Base-by-base conservation (phyloP, 2,888 invertebrate genomes). In the Tupiocoris notatus region DNA sequence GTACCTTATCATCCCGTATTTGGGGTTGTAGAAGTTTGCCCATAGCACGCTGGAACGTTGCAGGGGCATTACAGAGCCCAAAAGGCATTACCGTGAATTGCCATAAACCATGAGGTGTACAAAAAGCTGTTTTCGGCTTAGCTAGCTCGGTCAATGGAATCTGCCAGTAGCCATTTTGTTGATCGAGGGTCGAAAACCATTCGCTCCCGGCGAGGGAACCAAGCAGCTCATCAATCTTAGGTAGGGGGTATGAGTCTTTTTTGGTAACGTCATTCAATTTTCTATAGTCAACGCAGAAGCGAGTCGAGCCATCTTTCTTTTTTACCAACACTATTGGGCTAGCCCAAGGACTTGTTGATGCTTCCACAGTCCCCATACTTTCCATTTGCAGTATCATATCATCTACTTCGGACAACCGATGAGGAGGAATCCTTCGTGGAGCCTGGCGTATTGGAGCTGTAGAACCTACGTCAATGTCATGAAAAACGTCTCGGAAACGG, bases 291-390 rank as follows among this genome's bases (percentile, higher is more conserved):
- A 61, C 22, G 20, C 61, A 61, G 20, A 18, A 61, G 7, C 61
- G 61, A 16, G 61, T 17, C 2, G 61, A 61, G 9, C 61, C 61
- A 61, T 61, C 61, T 61, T 61, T 61, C 61, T 61, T 61, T 18
- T 1, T 1, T 18, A 61, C 61, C 61, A 61, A 22, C 22, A 61
- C 61, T 9, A 61, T 61, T 1, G 61, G 61, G n/a, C n/a, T n/a
- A n/a, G n/a, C n/a, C n/a, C n/a, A n/a, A n/a, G n/a, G n/a, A n/a
- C n/a, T n/a, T n/a, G n/a, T n/a, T n/a, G n/a, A n/a, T n/a, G n/a
- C n/a, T n/a, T n/a, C n/a, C n/a, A n/a, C n/a, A n/a, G n/a, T n/a
- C n/a, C n/a, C n/a, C n/a, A n/a, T n/a, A n/a, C n/a, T n/a, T n/a
- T n/a, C n/a, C n/a, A n/a, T n/a, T n/a, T n/a, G n/a, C n/a, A n/a